These are phyloP conservation scores for Alitta virens DNA, from an alignment of 2,888 invertebrate species.

Conservation along the genomic window DNA sequence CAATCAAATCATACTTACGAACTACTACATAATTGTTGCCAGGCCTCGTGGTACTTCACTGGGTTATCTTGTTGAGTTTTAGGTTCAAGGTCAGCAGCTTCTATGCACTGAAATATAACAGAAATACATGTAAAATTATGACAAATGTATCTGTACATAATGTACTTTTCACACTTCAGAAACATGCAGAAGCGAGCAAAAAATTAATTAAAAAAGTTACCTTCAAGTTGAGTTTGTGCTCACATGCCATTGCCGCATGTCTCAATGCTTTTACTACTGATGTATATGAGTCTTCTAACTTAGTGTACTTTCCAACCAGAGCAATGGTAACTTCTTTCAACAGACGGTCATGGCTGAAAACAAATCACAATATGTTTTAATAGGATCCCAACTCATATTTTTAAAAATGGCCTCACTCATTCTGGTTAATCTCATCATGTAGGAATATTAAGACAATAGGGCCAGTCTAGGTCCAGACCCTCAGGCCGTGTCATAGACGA, in stretches of 20 bases:
- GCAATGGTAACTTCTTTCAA: constrained; percentile 84
- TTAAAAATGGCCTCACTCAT: no score
- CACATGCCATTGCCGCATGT: constrained; percentile 84
- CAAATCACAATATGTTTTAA: no score
- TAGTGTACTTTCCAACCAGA: constrained; percentile 95
- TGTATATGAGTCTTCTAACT: constrained; percentile 92
- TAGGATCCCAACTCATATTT: no score
- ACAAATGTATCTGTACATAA: constrained; percentile 13
- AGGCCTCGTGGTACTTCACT: constrained; percentile 85
- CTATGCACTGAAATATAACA: constrained; percentile 70
- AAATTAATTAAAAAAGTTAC: constrained; percentile 46
- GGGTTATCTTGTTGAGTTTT: constrained; percentile 73
- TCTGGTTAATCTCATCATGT: no score
- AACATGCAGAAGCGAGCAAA: not conserved
- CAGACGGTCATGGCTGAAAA: constrained; percentile 71
- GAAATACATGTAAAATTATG: constrained; percentile 24
- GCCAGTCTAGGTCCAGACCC: no score
- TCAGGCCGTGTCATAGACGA: no score
- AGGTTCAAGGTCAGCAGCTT: constrained; percentile 83
- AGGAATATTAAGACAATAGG: no score
- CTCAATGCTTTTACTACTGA: constrained; percentile 93
- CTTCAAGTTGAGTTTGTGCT: constrained; percentile 78
- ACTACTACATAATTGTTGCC: constrained; percentile 82
- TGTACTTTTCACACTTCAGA: not conserved
- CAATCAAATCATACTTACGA: constrained; percentile 28